Conservation (phyloP, 1,140 invertebrate genomes). For the Amphibalanus amphitrite region DNA sequence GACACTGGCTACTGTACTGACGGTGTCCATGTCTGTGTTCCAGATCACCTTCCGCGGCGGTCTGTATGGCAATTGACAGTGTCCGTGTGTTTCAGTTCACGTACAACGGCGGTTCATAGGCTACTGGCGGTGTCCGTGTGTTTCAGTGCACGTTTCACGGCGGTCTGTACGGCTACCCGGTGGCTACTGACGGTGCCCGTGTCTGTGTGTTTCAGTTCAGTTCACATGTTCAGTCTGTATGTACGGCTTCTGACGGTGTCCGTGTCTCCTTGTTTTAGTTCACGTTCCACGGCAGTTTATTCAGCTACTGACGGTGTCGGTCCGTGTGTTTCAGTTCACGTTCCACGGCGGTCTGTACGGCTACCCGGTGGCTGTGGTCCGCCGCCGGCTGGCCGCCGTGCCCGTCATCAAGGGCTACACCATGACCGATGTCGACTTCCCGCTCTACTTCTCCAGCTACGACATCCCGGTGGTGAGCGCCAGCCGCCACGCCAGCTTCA, state of each 20-base stretch:
- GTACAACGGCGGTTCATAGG: too few relatives aligned
- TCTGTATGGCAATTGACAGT: too few relatives aligned
- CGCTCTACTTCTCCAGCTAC: slow-evolving; percentile 1
- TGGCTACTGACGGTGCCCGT: not conserved
- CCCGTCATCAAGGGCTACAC: not conserved
- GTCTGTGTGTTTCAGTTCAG: too few relatives aligned
- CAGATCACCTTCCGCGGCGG: too few relatives aligned
- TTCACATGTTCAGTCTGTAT: too few relatives aligned
- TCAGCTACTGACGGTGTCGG: not conserved
- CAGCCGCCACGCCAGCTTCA: slow-evolving; percentile 1
- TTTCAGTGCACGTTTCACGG: not conserved
- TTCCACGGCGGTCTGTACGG: not conserved
- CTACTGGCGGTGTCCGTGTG: not conserved
- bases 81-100: too few relatives aligned
- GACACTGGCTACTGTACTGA: not conserved
- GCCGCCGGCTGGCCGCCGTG: not conserved
- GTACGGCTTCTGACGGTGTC: too few relatives aligned
- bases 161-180: not conserved
- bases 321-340: not conserved
- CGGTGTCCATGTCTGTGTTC: not conserved
- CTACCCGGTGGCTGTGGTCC: not conserved
- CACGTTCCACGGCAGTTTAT: not conserved
- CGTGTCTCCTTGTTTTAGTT: too few relatives aligned
- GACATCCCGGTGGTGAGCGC: slow-evolving; percentile 3
- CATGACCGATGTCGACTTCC: slow-evolving; percentile 4